A percentile compares a stretch with the other conserved stretches of the same genome.
phyloP scores from a whole-genome alignment of 2,888 invertebrate genomes.

The Therioaphis trifolii region DNA sequence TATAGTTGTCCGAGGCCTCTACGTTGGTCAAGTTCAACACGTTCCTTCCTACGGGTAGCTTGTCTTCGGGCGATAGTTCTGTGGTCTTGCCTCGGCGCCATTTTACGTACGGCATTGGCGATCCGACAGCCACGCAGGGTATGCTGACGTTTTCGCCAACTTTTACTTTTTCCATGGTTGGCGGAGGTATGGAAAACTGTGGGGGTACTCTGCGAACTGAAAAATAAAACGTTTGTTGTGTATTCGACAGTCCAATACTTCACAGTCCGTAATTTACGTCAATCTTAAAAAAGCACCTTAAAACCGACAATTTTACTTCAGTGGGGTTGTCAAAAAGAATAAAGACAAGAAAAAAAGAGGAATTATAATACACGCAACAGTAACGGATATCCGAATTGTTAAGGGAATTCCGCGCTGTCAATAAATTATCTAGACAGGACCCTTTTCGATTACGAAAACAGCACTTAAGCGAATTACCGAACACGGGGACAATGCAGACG shows the following conservation, averaged over 20 bases:
- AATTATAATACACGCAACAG: conserved; percentile 41
- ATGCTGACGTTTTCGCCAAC: conserved; percentile 90
- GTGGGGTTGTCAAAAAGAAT: conserved; percentile 39
- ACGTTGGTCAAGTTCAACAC: conserved; percentile 87
- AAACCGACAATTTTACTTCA: conserved; percentile 18
- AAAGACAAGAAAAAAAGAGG: neutral
- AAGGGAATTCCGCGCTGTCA: conserved; percentile 55
- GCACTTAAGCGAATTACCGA: conserved; percentile 55
- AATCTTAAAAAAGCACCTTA: neutral
- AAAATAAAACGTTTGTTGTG: conserved; percentile 64
- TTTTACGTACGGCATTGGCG: conserved; percentile 97
- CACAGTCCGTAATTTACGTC: neutral
- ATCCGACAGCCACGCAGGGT: conserved; percentile 96
- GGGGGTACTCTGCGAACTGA: conserved; percentile 94
- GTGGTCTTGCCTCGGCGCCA: conserved; percentile 86
- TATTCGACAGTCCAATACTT: neutral
- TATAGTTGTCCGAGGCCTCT: conserved; percentile 93
- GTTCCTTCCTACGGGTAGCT: conserved; percentile 86
- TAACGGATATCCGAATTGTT: conserved; percentile 58
- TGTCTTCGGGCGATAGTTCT: conserved; percentile 90
- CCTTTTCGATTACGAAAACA: conserved; percentile 56
- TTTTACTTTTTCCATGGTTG: conserved; percentile 87
- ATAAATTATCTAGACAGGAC: conserved; percentile 51
- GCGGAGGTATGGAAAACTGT: conserved; percentile 93
- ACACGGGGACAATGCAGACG: conserved; percentile 10